Percentiles rank a stretch among this genome's conserved stretches.
Evolutionary conservation across 2,113 vertebrate species (phyloP).

Genomic region (Camelus dromedarius): DNA sequence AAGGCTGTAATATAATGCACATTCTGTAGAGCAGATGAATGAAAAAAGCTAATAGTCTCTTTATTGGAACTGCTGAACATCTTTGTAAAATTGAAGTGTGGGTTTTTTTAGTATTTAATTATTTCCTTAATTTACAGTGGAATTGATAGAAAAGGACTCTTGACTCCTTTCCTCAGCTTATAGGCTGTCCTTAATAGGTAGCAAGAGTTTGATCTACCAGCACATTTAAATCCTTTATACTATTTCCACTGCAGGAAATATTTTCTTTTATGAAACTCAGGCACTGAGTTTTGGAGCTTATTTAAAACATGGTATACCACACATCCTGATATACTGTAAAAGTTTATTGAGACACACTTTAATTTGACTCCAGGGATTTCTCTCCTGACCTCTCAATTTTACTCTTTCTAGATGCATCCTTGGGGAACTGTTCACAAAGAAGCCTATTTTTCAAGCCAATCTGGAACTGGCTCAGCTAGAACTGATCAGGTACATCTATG

Average conservation of each 20-base stretch:
- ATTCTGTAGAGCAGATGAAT: constrained; percentile 45
- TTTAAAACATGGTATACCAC: constrained; percentile 11
- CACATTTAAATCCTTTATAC: constrained; percentile 15
- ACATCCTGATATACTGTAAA: background rate
- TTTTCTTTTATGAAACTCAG: constrained; percentile 48
- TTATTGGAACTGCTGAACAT: background rate
- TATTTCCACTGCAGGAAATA: constrained; percentile 41
- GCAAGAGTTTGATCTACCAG: background rate
- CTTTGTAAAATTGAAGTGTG: constrained; percentile 46
- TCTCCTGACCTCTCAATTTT: constrained; percentile 84
- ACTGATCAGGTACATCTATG: constrained; percentile 94
- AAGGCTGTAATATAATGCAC: background rate
- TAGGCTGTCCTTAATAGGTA: constrained; percentile 29
- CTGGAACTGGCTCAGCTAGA: constrained; percentile 98
- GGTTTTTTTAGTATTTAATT: background rate
- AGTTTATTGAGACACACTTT: constrained; percentile 51
- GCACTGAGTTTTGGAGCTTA: background rate
- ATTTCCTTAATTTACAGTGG: constrained; percentile 57
- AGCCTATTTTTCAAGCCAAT: constrained; percentile 99
- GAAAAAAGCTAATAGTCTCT: background rate
- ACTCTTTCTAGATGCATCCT: constrained; percentile 94
- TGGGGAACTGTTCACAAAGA: constrained; percentile 98
- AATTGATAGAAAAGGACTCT: background rate
- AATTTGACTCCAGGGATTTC: constrained; percentile 64
- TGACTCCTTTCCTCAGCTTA: background rate